Percentiles rank a stretch among this genome's conserved stretches.
These are phyloP conservation scores for Xyliphius kryptos DNA, from an alignment of 2,113 vertebrate species.

Conservation along the genomic window DNA sequence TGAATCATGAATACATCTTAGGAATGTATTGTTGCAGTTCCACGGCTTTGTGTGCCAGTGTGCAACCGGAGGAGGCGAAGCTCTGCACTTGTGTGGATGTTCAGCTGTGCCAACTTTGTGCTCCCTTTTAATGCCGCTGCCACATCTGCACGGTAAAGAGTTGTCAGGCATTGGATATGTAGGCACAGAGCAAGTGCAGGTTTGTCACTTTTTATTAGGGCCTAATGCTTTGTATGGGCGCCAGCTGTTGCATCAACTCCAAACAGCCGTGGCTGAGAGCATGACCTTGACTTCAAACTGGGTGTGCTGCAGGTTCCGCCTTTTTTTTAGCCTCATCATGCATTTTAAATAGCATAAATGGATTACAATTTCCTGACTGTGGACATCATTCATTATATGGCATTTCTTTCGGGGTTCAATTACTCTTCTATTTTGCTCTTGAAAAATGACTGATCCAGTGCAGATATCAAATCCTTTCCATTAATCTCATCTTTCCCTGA, in stretches of 20 bases:
- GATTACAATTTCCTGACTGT: constrained; percentile 46
- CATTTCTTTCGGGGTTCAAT: constrained; percentile 31
- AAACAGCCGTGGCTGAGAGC: constrained; percentile 54
- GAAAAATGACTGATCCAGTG: constrained; percentile 40
- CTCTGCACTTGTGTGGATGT: neutral
- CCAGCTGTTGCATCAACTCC: constrained; percentile 71
- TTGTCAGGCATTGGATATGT: constrained; percentile 29
- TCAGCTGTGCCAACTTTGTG: constrained; percentile 12
- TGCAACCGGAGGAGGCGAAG: constrained; percentile 17
- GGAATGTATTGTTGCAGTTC: constrained; percentile 41
- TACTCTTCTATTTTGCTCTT: constrained; percentile 43
- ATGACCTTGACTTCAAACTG: constrained; percentile 74
- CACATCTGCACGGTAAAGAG: constrained; percentile 34
- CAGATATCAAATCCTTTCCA: constrained; percentile 33
- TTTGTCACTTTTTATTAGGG: constrained; percentile 53
- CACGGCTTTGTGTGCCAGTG: constrained; percentile 4
- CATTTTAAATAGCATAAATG: constrained; percentile 53
- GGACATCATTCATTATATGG: constrained; percentile 45
- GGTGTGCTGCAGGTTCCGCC: constrained; percentile 34
- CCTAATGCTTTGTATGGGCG: constrained; percentile 69
- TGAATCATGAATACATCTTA: constrained; percentile 43
- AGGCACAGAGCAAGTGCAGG: constrained; percentile 36
- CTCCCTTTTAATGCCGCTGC: constrained; percentile 19
- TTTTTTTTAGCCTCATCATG: constrained; percentile 46
- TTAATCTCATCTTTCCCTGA: constrained; percentile 25